Conservation (phyloP, 92 coral and sea anemone genomes). For the Muricea muricata region DNA sequence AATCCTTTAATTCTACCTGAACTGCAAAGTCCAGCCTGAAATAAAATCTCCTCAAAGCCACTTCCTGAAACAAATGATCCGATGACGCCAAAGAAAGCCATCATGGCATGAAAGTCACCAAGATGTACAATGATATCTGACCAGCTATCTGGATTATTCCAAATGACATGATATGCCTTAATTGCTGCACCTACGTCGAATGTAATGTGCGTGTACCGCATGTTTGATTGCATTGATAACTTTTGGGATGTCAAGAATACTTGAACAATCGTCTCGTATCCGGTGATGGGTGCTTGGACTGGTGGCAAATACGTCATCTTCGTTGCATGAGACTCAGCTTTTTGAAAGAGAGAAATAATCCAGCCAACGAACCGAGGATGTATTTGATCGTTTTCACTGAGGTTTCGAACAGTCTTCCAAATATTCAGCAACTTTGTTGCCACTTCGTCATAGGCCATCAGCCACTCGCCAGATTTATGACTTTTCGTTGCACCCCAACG, state of each 20-base stretch:
- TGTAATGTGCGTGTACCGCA: conserved; percentile 10
- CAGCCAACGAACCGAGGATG: conserved; percentile 27
- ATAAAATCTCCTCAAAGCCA: conserved; percentile 27
- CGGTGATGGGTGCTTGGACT: conserved; percentile 10
- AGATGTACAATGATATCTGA: conserved; percentile 18
- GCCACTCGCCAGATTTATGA: background rate
- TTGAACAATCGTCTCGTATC: conserved; percentile 18
- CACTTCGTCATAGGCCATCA: background rate
- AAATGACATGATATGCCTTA: conserved; percentile 3
- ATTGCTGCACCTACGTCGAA: conserved; percentile 18
- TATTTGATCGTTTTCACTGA: background rate
- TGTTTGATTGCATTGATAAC: conserved; percentile 30
- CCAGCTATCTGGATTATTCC: conserved; percentile 34
- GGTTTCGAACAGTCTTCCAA: conserved; percentile 27
- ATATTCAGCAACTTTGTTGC: background rate
- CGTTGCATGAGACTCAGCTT: conserved; percentile 16
- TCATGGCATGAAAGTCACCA: conserved; percentile 29
- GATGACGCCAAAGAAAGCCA: conserved; percentile 34
- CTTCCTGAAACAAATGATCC: conserved; percentile 6
- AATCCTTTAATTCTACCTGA: conserved; percentile 8
- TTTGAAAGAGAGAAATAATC: background rate
- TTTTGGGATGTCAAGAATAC: conserved; percentile 1
- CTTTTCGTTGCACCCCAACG: too few relatives aligned
- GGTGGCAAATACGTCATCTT: conserved; percentile 34
- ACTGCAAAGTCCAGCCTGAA: conserved; percentile 34